Evolutionary conservation across 2,888 invertebrate species (phyloP), one percentile per base, ranked within the genome.

Genomic region (Mesopsocus fuscifrons): DNA sequence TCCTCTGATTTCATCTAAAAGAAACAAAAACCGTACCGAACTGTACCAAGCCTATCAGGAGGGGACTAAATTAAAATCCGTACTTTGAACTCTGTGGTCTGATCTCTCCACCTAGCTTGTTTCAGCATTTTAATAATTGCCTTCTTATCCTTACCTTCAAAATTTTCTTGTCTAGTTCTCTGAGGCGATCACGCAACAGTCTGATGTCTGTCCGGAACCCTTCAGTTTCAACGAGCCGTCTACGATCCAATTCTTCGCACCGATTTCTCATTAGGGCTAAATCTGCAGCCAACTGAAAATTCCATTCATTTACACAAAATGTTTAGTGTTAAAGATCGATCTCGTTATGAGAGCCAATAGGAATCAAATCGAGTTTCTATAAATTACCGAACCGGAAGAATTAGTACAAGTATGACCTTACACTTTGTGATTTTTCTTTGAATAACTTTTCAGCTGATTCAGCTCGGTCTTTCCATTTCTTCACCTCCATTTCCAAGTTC

Each of bases 151-250:
- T 20, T 32, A 31, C 32, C 38, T 44, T 44, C 3, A 15, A 11
- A 22, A 47, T 13, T n/a, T 16, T 41, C 33, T 47, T 47, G 21
- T 63, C 62, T 4, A 62, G 53, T 44, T 57, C 57, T 48, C 59
- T 59, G 32, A 63, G 50, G 34, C 59, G 50, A 15, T 53, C 52
- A 44, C 59, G 47, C 35, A 63, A 54, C 44, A 57, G 54, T 45
- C 57, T 58, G 6, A 63, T 59, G 49, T 63, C 63, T 31, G 55
- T 62, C 48, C 58, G 58, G 50, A 62, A 63, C 2, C 63, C 63
- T 48, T 64, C 61, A 6, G 60, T 58, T 48, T 63, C 63, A 6
- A 63, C 52, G 42, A 58, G 58, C 30, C 61, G 52, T 23, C 63
- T 49, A 15, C 54, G 49, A 47, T 63, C 63, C 42, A 63, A 47